Conservation (phyloP, 2,113 vertebrate species). For the Cyphomyrus discorhynchus region DNA sequence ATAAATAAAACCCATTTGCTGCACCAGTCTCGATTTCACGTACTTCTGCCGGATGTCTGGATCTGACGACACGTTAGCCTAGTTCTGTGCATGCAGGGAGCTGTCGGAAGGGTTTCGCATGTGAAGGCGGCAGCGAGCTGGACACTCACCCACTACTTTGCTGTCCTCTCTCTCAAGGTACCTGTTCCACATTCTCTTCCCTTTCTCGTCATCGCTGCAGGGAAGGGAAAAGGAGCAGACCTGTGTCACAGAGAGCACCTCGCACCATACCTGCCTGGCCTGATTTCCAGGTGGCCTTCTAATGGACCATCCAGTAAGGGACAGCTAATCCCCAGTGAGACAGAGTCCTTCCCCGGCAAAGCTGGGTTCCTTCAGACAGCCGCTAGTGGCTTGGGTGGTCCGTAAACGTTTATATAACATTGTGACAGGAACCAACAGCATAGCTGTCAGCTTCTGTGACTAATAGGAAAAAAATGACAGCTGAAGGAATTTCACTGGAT, state of each 20-base stretch:
- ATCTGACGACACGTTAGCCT: background rate
- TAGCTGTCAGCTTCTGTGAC: slow-evolving; percentile 14
- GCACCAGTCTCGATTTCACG: background rate
- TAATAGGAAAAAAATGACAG: background rate
- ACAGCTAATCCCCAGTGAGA: background rate
- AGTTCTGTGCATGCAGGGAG: background rate
- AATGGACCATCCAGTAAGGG: background rate
- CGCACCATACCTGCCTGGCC: background rate
- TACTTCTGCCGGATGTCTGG: background rate
- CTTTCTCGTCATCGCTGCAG: slow-evolving; percentile 83
- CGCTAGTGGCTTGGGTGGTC: background rate
- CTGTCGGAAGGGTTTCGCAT: background rate
- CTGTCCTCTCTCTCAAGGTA: slow-evolving; percentile 91
- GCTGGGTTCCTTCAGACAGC: background rate
- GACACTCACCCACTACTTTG: slow-evolving; percentile 78
- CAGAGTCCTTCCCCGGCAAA: background rate
- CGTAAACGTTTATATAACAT: background rate
- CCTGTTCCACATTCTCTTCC: slow-evolving; percentile 85
- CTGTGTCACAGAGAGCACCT: background rate
- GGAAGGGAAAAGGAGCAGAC: background rate
- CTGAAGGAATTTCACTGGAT: slow-evolving; percentile 4
- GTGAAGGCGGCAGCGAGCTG: background rate
- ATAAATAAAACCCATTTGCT: background rate
- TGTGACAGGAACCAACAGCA: background rate
- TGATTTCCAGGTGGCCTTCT: background rate